Evolutionary conservation across 2,797 vertebrate genomes (phyloP), one percentile per base, ranked within the genome.

Genomic region (Antennarius maculatus): DNA sequence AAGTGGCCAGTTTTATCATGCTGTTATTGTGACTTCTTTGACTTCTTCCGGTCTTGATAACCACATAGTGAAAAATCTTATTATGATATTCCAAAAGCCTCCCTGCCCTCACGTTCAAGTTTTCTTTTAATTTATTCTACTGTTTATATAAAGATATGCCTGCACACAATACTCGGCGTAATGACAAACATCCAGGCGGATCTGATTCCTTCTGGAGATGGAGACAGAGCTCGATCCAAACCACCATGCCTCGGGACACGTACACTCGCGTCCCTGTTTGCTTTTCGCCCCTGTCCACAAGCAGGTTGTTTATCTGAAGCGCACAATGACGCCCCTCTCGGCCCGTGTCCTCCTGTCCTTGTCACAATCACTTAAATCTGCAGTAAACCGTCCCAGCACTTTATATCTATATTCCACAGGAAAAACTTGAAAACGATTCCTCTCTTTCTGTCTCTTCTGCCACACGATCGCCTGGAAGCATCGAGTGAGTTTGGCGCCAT

Each of bases 221-320:
- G 28, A 76, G 64, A 73, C 74, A 27, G 61, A 67, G 56, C 67
- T 79, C 79, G 59, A 79, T 82, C 66, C 51, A 48, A 58, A 63
- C 54, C 71, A 79, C 84, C 92, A 79, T 94, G 93, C 80, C 72
- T 54, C 15, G 12, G 80, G 83, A 92, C 93, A 94, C 91, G 93
- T 93, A 94, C 91, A 85, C 92, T 64, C 68, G 60, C 58, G 69
- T 79, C 70, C 77, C 82, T 92, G 90, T 91, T 91, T 89, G 75
- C 79, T 72, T 90, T 90, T 88, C 15, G 66, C 85, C 88, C 83
- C 89, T 68, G 80, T 87, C 73, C 67, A 37, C 31, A 64, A 76
- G 79, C 69, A 85, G 82, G 76, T 82, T 92, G 92, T 93, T 94
- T 94, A 94, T 94, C 89, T 91, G 87, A 70, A 77, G 66, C 6